Percentiles rank a stretch among this genome's conserved stretches.
Conservation (phyloP, 35 echinoderm and acorn worm species). For the Ophioderma brevispina region DNA sequence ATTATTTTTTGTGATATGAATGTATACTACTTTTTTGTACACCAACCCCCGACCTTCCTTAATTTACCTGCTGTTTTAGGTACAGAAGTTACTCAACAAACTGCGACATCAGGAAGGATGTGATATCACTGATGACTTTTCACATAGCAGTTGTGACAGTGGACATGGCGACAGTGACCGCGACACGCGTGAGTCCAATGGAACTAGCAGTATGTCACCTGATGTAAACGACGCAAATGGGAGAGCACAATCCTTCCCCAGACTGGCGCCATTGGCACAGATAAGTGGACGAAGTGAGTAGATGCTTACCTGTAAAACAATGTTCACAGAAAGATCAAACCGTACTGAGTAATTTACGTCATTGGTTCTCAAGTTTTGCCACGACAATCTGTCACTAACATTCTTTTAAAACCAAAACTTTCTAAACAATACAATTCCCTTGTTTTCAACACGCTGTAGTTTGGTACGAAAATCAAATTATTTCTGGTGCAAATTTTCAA, state of each 20-base stretch:
- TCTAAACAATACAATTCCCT: no score
- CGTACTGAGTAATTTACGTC: no score
- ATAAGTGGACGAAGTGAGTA: not conserved
- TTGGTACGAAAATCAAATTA: no score
- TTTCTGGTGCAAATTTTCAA: no score
- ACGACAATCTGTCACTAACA: no score
- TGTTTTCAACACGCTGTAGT: no score
- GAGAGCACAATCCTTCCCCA: constrained; percentile 16
- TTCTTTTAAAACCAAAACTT: no score
- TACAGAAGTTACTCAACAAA: constrained; percentile 66
- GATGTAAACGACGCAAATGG: not conserved
- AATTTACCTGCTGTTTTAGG: constrained; percentile 29
- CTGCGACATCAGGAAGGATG: constrained; percentile 41
- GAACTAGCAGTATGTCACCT: not conserved
- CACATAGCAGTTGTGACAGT: constrained; percentile 82
- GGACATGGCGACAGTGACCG: constrained; percentile 82
- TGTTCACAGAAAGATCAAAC: no score
- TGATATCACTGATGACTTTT: constrained; percentile 53
- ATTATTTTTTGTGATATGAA: not conserved
- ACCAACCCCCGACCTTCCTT: not conserved
- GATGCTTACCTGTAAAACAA: no score
- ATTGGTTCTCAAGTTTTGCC: no score
- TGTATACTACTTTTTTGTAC: constrained; percentile 13
- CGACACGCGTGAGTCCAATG: constrained; percentile 54
- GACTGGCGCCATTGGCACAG: constrained; percentile 24